Evolutionary conservation across 1,140 invertebrate genomes (phyloP).

Genomic region (Physella acuta): DNA sequence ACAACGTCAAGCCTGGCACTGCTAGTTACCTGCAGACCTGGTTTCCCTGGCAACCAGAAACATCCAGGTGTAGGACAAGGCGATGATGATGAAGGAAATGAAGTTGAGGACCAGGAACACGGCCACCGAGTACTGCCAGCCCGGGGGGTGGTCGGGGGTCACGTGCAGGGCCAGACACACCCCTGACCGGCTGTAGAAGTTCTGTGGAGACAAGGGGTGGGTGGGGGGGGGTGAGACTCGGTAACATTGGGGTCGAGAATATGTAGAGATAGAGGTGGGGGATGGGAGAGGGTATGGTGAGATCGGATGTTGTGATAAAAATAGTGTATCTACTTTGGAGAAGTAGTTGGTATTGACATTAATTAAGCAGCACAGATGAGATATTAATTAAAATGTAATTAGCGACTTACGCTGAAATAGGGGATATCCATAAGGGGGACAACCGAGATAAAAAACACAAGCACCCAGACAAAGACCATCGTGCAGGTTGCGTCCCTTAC

Average conservation of each 20-base stretch:
- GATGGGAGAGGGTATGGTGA: not conserved
- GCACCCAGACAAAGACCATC: conserved; percentile 62
- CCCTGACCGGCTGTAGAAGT: conserved; percentile 67
- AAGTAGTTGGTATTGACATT: too few species aligned
- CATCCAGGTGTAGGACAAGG: conserved; percentile 66
- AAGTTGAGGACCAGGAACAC: conserved; percentile 66
- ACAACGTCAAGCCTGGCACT: too few species aligned
- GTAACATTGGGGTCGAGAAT: not conserved
- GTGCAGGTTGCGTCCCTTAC: conserved; percentile 59
- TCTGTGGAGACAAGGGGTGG: conserved; percentile 61
- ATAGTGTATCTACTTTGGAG: not conserved
- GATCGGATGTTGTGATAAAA: not conserved
- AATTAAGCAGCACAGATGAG: too few species aligned
- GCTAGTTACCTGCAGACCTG: conserved; percentile 6
- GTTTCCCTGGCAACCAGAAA: conserved; percentile 64
- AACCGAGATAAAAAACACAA: conserved; percentile 60
- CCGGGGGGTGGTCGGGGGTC: conserved; percentile 63
- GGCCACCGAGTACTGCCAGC: conserved; percentile 69
- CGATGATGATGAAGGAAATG: conserved; percentile 64
- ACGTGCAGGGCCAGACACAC: conserved; percentile 68
- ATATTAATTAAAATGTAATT: too few species aligned
- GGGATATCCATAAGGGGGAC: conserved; percentile 60
- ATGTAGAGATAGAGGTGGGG: not conserved
- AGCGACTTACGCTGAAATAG: conserved; percentile 57
- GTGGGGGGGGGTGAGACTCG: conserved; percentile 55